Percentiles rank a stretch among this genome's conserved stretches.
These are phyloP conservation scores for Drosophila infuscata DNA, from an alignment of 2,888 invertebrate genomes.

Conservation along the genomic window DNA sequence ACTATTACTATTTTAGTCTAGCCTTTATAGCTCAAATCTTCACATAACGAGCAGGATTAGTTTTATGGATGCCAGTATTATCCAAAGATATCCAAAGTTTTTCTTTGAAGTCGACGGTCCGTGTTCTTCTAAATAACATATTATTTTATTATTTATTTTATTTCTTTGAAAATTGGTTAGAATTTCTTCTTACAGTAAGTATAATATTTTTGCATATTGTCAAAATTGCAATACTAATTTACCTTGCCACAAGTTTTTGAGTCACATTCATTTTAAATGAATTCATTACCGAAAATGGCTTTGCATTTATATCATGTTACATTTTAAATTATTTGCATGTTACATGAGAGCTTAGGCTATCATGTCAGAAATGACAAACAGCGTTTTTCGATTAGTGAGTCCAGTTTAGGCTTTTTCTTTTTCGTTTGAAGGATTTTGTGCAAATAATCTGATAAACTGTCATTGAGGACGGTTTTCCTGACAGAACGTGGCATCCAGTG, in stretches of 20 bases:
- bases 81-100: constrained; percentile 24
- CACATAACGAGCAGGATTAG: not conserved
- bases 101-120: constrained; percentile 6
- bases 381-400: constrained; percentile 35
- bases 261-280: not conserved
- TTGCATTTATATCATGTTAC: constrained; percentile 51
- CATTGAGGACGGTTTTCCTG: constrained; percentile 55
- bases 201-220: not conserved
- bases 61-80: not conserved
- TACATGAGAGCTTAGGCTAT: constrained; percentile 25
- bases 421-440: constrained; percentile 26
- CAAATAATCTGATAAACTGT: constrained; percentile 37
- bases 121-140: constrained; percentile 31
- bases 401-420: constrained; percentile 43
- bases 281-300: not conserved
- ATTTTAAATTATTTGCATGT: constrained; percentile 55
- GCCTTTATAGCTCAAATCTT: not conserved
- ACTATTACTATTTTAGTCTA: not conserved
- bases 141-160: not conserved
- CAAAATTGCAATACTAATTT: not conserved
- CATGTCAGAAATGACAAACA: constrained; percentile 28
- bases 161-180: not conserved
- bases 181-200: not conserved
- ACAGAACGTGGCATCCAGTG: constrained; percentile 27
- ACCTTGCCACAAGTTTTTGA: not conserved